A percentile compares a stretch with the other conserved stretches of the same genome.
These are phyloP conservation scores for Gopherus flavomarginatus DNA, from an alignment of 2,113 vertebrate species.

Conservation along the genomic window DNA sequence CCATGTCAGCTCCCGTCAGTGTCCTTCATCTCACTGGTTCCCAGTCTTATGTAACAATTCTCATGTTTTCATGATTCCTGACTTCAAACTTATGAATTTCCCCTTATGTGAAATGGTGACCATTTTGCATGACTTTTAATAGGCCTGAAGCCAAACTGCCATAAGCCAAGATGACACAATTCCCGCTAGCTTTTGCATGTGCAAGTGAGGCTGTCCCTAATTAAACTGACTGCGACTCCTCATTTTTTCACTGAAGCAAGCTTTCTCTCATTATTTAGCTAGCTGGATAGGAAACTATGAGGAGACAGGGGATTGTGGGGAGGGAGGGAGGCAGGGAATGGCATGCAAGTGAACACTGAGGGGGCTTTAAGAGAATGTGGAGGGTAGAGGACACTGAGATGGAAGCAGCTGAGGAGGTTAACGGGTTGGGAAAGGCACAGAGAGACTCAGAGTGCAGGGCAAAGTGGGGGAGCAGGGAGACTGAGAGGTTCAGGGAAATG, in stretches of 20 bases:
- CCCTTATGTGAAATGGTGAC: background rate
- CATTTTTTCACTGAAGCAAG: rapidly evolving
- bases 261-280: background rate
- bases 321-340: background rate
- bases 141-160: background rate
- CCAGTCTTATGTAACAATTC: background rate
- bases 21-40: background rate
- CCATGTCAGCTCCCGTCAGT: background rate
- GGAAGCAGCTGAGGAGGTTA: background rate
- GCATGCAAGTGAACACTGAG: background rate
- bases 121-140: background rate
- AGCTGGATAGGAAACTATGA: background rate
- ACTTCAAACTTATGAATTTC: background rate
- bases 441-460: background rate
- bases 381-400: background rate
- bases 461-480: background rate
- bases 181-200: background rate
- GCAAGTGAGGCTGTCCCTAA: background rate
- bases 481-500: background rate
- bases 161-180: background rate
- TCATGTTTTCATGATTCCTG: background rate
- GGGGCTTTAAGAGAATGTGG: background rate
- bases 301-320: too few species aligned
- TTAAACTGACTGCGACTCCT: background rate
- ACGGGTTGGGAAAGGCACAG: background rate